phyloP scores from a whole-genome alignment of 37 sponge, comb jelly and placozoan species.

The Ephydatia muelleri region DNA sequence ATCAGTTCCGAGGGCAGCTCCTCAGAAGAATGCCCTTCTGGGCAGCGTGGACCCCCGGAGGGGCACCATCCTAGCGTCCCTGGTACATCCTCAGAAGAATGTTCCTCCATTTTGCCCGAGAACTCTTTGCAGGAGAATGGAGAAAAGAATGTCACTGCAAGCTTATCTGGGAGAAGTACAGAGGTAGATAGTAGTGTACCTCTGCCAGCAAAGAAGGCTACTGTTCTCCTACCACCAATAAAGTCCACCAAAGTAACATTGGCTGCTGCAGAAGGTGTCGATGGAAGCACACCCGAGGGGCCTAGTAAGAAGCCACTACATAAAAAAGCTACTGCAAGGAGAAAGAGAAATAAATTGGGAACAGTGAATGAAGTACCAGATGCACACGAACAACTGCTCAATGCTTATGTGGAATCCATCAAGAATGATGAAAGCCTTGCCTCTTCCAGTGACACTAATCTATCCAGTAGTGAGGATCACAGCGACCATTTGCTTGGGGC shows the following conservation, averaged over 20 bases:
- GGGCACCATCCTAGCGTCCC: neutral
- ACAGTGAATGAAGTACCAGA: neutral
- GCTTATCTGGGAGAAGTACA: neutral
- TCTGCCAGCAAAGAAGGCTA: neutral
- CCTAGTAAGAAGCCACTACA: neutral
- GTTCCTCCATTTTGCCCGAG: neutral
- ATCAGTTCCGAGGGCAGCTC: neutral
- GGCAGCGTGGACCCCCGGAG: too few species aligned
- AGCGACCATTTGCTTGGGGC: constrained; percentile 34
- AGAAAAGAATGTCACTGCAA: neutral
- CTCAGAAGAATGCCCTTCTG: neutral
- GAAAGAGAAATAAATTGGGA: neutral
- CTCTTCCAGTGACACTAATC: constrained; percentile 12
- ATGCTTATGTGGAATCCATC: constrained; percentile 15
- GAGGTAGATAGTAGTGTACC: neutral
- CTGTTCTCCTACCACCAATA: constrained; percentile 8
- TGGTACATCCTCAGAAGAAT: neutral
- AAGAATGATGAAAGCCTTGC: neutral
- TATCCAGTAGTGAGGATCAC: neutral
- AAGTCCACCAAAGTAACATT: neutral
- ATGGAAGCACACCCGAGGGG: neutral
- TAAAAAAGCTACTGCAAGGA: neutral
- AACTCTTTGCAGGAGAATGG: neutral
- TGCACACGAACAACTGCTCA: constrained; percentile 1
- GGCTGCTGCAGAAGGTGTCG: neutral